phyloP scores from a whole-genome alignment of 2,113 vertebrate genomes.

The Megalops atlanticus region DNA sequence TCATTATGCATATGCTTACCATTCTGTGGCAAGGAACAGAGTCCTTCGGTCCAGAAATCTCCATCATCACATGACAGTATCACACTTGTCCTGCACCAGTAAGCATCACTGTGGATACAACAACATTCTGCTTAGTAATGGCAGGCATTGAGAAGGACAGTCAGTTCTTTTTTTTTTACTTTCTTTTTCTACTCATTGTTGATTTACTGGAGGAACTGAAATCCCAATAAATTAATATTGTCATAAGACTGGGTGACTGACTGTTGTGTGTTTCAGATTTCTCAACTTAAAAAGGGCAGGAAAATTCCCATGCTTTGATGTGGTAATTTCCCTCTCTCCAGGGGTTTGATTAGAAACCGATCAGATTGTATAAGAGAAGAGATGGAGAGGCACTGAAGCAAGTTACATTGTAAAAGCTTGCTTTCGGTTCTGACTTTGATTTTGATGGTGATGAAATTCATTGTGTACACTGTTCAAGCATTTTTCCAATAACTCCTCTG shows the following conservation, averaged over 20 bases:
- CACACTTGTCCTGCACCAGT: slow-evolving; percentile 35
- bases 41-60: not conserved
- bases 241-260: slow-evolving; percentile 33
- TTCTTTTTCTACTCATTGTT: slow-evolving; percentile 34
- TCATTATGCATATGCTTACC: not conserved
- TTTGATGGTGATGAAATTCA: not conserved
- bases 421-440: slow-evolving; percentile 1
- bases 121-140: not conserved
- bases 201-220: slow-evolving; percentile 42
- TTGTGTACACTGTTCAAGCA: not conserved
- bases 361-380: not conserved
- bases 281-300: not conserved
- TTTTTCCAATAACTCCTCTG: not conserved
- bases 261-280: not conserved
- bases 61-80: slow-evolving; percentile 18
- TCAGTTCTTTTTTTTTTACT: slow-evolving; percentile 42
- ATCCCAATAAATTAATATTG: slow-evolving; percentile 56
- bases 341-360: not conserved
- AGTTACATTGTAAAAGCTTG: not conserved
- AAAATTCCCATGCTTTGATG: slow-evolving; percentile 15
- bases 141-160: slow-evolving; percentile 35
- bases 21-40: not conserved
- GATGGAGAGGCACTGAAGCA: not conserved
- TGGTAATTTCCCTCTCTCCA: slow-evolving; percentile 2
- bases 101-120: slow-evolving; percentile 33